Evolutionary conservation across 2,888 invertebrate genomes (phyloP), one percentile per base, ranked within the genome.

Genomic region (Polydesmus complanatus): DNA sequence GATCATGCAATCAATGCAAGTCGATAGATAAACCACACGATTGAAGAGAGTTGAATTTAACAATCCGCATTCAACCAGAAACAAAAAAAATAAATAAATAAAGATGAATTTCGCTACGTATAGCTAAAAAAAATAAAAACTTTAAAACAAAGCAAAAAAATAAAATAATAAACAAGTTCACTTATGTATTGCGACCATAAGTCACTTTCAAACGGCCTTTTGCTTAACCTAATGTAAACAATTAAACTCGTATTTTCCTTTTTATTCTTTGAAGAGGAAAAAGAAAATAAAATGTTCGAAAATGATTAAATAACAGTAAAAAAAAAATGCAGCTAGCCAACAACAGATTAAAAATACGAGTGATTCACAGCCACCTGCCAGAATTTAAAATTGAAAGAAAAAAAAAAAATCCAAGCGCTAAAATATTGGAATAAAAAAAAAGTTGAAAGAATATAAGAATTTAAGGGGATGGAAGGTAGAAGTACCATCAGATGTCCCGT

Each of bases 401-500:
- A n/a, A n/a, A n/a, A 37, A 54, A 37, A 37, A 27, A 37, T 11
- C 18, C 19, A 37, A 37, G 22, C 54, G 37, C 37, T 55, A 56
- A 57, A 57, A 49, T 47, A 37, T 11, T 11, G n/a, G n/a, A 8
- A 51, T 51, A 22, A 51, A 51, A 51, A 51, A 3, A 5, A 51
- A 22, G n/a, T n/a, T n/a, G 52, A 51, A 51, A n/a, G 5, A 8
- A 37, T 37, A 14, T 8, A 11, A 21, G 52, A n/a, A 11, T 51
- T 51, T 51, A n/a, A 22, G 5, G n/a, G 22, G n/a, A n/a, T 11
- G 22, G 52, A 8, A n/a, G 52, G 22, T 11, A 57, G 52, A 52
- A 25, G 58, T 58, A 58, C 58, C 58, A 58, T 58, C 58, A 58
- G 58, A 58, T 52, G 58, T 58, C 58, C 58, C 58, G 58, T 58